Evolutionary conservation across 2,888 invertebrate genomes (phyloP).

Genomic region (Ellobium chinense): DNA sequence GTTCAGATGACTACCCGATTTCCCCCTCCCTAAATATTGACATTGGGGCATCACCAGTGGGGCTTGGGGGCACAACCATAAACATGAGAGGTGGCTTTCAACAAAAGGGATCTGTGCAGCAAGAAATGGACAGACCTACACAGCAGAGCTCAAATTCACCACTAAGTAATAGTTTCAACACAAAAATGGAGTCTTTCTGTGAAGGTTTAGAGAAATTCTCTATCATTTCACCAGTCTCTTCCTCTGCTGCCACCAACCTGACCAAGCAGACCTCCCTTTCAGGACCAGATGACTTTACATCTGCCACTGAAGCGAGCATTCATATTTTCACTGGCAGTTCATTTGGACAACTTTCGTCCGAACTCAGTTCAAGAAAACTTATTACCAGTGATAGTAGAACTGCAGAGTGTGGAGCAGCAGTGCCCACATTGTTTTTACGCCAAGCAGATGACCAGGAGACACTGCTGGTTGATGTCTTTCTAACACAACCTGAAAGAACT

Average conservation of each 20-base stretch:
- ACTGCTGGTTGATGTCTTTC: slow-evolving; percentile 25
- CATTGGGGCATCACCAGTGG: neutral
- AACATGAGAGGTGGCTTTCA: neutral
- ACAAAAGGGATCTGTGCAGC: neutral
- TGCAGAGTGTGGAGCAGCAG: neutral
- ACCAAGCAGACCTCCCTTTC: slow-evolving; percentile 5
- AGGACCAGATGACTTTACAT: neutral
- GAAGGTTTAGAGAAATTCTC: slow-evolving; percentile 21
- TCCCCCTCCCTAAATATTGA: neutral
- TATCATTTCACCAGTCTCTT: slow-evolving; percentile 19
- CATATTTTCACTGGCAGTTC: slow-evolving; percentile 34
- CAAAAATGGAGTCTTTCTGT: slow-evolving; percentile 37
- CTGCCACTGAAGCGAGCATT: slow-evolving; percentile 11
- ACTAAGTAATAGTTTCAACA: slow-evolving; percentile 31
- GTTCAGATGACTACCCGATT: neutral
- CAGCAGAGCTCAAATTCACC: neutral
- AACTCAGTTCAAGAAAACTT: slow-evolving; percentile 17
- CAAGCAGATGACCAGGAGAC: slow-evolving; percentile 12
- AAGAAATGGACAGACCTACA: neutral
- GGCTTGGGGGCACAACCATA: no score
- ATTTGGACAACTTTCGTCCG: neutral
- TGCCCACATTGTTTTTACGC: slow-evolving; percentile 9
- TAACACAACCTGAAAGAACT: neutral
- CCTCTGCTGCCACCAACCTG: neutral
- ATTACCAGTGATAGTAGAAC: neutral